phyloP scores from a whole-genome alignment of 2,888 invertebrate species.

The Parnassius smintheus region DNA sequence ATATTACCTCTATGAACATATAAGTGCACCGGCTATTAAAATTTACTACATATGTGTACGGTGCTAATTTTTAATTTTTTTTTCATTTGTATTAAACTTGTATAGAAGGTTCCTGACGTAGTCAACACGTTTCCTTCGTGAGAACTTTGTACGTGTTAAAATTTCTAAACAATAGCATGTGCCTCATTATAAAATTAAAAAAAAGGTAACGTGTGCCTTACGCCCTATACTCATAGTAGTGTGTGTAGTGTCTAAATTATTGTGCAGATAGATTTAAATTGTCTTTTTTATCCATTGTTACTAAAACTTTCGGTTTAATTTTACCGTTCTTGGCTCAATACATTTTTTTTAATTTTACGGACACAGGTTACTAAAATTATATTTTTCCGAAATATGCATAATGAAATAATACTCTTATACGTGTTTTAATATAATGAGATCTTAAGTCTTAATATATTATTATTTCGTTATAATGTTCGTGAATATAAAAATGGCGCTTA shows the following conservation, averaged over 20 bases:
- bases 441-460: too few relatives aligned
- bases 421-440: too few relatives aligned
- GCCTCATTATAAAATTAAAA: slow-evolving; percentile 36
- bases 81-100: background rate
- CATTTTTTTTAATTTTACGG: too few relatives aligned
- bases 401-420: too few relatives aligned
- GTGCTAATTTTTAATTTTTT: background rate
- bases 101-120: slow-evolving; percentile 13
- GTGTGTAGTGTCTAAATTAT: background rate
- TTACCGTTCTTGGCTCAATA: too few relatives aligned
- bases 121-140: slow-evolving; percentile 46
- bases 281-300: too few relatives aligned
- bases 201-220: slow-evolving; percentile 26
- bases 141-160: slow-evolving; percentile 71
- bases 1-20: slow-evolving; percentile 60
- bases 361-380: too few relatives aligned
- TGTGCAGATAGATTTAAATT: too few relatives aligned
- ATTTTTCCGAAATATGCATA: too few relatives aligned
- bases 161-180: slow-evolving; percentile 59
- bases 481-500: too few relatives aligned
- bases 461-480: too few relatives aligned
- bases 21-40: slow-evolving; percentile 33
- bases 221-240: slow-evolving; percentile 22
- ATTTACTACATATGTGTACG: background rate
- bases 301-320: too few relatives aligned